Evolutionary conservation across 2,113 vertebrate species (phyloP).

Genomic region (Cynocephalus volans): DNA sequence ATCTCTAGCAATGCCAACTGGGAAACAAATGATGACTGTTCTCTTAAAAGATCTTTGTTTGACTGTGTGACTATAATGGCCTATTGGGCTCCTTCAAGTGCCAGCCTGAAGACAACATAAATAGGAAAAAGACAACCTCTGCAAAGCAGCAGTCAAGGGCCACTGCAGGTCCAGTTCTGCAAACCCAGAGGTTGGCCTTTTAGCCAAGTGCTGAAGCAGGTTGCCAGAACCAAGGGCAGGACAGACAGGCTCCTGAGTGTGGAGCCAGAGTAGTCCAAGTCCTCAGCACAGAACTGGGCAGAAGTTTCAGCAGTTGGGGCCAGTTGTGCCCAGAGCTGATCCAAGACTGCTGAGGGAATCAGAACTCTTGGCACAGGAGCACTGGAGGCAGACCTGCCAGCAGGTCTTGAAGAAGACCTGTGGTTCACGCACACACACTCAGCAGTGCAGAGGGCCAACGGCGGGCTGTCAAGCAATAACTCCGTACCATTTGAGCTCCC

Average conservation of each 20-base stretch:
- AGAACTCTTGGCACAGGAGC: neutral
- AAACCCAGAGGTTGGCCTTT: neutral
- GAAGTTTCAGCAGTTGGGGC: neutral
- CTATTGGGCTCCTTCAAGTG: conserved; percentile 38
- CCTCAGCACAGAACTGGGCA: neutral
- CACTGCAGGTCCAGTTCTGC: neutral
- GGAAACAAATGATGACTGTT: conserved; percentile 80
- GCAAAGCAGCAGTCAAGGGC: neutral
- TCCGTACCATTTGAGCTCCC: neutral
- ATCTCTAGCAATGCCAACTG: conserved; percentile 77
- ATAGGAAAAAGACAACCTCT: conserved; percentile 43
- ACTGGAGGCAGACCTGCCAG: neutral
- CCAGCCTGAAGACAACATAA: conserved; percentile 38
- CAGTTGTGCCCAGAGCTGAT: neutral
- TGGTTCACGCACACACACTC: rapidly evolving
- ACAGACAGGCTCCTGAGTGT: neutral
- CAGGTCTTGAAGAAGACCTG: neutral
- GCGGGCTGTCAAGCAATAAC: neutral
- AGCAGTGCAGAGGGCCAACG: neutral
- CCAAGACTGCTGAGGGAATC: neutral
- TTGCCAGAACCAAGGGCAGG: neutral
- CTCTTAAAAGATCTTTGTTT: conserved; percentile 75
- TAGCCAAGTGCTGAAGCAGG: neutral
- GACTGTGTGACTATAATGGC: conserved; percentile 7
- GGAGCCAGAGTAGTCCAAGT: neutral